phyloP scores from a whole-genome alignment of 2,797 vertebrate genomes.

The Lepus oiostolus region DNA sequence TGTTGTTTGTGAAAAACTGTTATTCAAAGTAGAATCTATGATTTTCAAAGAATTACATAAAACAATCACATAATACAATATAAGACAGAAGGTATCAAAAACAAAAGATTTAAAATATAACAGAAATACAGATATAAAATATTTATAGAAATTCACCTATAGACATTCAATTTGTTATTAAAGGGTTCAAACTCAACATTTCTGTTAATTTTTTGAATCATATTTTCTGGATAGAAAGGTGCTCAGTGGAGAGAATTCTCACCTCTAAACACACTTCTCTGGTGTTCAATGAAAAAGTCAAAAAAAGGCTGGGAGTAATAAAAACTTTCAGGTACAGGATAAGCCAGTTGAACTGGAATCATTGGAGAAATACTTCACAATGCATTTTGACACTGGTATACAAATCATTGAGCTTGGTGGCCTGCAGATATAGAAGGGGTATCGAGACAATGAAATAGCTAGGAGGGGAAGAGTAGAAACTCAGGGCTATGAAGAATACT shows the following conservation, averaged over 20 bases:
- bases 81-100: not conserved
- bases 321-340: not conserved
- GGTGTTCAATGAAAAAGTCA: not conserved
- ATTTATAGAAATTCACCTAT: not conserved
- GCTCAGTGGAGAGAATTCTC: not conserved
- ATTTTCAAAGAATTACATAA: not conserved
- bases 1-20: not conserved
- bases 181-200: not conserved
- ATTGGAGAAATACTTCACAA: not conserved
- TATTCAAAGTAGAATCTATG: not conserved
- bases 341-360: not conserved
- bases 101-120: slow-evolving; percentile 1
- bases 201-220: not conserved
- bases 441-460: not conserved
- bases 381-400: not conserved
- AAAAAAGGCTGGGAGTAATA: not conserved
- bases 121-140: not conserved
- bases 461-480: not conserved
- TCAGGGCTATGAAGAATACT: not conserved
- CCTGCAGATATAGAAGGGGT: not conserved
- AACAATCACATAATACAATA: not conserved
- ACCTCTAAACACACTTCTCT: not conserved
- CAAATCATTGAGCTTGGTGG: not conserved
- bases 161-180: not conserved
- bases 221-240: not conserved